phyloP scores from a whole-genome alignment of 2,113 vertebrate genomes.

The Bujurquina vittata region DNA sequence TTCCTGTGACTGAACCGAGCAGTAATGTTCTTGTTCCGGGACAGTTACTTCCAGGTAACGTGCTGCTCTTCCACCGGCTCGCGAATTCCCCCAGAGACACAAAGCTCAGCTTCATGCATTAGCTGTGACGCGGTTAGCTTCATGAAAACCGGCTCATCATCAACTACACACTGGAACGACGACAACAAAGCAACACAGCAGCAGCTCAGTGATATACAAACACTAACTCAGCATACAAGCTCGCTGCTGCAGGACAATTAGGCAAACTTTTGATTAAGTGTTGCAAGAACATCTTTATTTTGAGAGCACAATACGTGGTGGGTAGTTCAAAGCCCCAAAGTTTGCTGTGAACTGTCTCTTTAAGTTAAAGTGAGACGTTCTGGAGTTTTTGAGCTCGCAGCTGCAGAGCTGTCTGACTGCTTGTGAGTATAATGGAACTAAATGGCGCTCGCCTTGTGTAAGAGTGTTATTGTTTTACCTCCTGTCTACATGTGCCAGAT shows the following conservation, averaged over 20 bases:
- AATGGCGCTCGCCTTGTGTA: not conserved
- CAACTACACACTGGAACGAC: not conserved
- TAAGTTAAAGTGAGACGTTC: not conserved
- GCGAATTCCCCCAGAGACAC: not conserved
- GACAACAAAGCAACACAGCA: not conserved
- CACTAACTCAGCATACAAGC: not conserved
- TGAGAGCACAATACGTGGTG: not conserved
- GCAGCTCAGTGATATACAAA: not conserved
- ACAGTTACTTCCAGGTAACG: not conserved
- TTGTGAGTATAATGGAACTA: not conserved
- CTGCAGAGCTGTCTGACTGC: not conserved
- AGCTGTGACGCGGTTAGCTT: not conserved
- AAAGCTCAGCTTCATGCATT: not conserved
- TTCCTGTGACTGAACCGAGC: not conserved
- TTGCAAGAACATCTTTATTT: not conserved
- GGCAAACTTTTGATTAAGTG: not conserved
- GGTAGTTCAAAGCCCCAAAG: not conserved
- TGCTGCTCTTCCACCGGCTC: not conserved
- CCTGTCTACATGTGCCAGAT: not conserved
- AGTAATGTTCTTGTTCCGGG: not conserved
- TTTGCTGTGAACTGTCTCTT: not conserved
- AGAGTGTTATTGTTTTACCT: not conserved
- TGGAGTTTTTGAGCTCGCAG: not conserved
- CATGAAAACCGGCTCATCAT: not conserved
- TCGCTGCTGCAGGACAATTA: not conserved